Evolutionary conservation across 2,113 vertebrate species (phyloP).

Genomic region (Pandion haliaetus): DNA sequence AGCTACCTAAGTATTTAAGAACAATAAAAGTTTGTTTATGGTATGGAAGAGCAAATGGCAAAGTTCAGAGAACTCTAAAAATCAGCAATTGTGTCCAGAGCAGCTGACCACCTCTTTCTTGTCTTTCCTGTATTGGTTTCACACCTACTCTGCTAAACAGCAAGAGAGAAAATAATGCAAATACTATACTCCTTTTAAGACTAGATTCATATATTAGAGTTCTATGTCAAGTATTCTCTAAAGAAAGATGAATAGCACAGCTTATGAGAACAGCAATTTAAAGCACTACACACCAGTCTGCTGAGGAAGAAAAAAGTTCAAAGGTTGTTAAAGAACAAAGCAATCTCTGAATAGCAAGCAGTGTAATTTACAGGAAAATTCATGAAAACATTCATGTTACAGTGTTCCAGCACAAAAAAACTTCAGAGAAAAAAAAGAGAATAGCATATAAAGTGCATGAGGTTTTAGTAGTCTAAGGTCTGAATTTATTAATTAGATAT

Average conservation of each 20-base stretch:
- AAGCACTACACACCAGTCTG: background rate
- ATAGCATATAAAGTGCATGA: background rate
- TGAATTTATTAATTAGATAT: background rate
- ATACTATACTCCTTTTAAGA: background rate
- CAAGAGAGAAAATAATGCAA: background rate
- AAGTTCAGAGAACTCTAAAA: slow-evolving; percentile 11
- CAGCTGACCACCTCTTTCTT: background rate
- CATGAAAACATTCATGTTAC: background rate
- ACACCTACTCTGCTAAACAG: background rate
- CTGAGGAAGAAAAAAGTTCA: slow-evolving; percentile 7
- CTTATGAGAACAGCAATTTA: background rate
- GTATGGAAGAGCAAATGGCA: background rate
- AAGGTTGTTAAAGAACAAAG: background rate
- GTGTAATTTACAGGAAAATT: background rate
- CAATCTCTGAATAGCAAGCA: background rate
- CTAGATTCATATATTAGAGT: background rate
- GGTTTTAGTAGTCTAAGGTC: background rate
- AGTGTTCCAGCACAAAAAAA: background rate
- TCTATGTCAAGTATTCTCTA: background rate
- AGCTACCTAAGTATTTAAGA: slow-evolving; percentile 68
- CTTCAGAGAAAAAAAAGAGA: background rate
- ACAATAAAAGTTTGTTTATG: slow-evolving; percentile 64
- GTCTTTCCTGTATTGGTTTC: background rate
- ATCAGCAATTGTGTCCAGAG: background rate
- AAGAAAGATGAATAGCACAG: background rate